Conservation (phyloP, 2,797 vertebrate genomes). For the Oceanodroma leucorhoa region DNA sequence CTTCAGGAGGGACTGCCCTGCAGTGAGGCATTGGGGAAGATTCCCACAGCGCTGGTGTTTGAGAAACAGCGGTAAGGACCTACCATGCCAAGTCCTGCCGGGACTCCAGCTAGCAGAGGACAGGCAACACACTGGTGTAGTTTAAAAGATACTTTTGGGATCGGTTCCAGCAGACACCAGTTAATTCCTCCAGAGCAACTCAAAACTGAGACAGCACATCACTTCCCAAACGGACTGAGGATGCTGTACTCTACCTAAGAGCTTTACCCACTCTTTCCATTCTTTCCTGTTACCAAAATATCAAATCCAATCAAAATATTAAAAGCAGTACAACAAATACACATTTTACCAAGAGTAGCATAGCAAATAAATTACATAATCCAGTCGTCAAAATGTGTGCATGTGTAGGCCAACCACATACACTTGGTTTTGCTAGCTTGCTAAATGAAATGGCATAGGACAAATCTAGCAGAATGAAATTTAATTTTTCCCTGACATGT, state of each 20-base stretch:
- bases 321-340: constrained; percentile 10
- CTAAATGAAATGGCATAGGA: constrained; percentile 38
- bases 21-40: not conserved
- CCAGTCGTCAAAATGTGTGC: not conserved
- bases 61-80: not conserved
- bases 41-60: not conserved
- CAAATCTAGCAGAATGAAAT: constrained; percentile 13
- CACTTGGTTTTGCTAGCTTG: not conserved
- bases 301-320: not conserved
- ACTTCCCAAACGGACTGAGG: not conserved
- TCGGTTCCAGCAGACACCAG: not conserved
- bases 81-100: not conserved
- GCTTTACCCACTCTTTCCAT: not conserved
- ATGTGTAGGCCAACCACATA: not conserved
- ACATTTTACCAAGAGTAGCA: not conserved
- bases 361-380: constrained; percentile 2
- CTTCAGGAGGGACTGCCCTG: not conserved
- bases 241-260: not conserved
- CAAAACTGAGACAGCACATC: not conserved
- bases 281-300: not conserved
- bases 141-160: not conserved
- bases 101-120: not conserved
- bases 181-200: not conserved
- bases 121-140: not conserved
- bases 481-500: constrained; percentile 21